A percentile compares a stretch with the other conserved stretches of the same genome.
phyloP scores from a whole-genome alignment of 2,113 vertebrate genomes.

The Eurypyga helias region DNA sequence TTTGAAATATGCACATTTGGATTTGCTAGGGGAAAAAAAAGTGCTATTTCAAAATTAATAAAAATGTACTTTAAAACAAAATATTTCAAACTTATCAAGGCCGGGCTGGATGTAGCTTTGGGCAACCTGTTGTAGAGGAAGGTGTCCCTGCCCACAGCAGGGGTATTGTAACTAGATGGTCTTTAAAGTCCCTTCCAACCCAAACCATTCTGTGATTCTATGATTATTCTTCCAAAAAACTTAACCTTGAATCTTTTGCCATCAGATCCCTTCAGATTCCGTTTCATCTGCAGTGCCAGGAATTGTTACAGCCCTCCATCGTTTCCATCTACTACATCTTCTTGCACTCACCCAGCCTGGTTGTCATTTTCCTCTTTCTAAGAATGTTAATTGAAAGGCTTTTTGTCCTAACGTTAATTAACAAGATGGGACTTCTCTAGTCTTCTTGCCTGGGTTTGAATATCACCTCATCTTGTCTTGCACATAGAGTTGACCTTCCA shows the following conservation, averaged over 20 bases:
- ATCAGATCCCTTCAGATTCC: neutral
- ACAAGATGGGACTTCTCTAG: neutral
- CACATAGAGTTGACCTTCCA: neutral
- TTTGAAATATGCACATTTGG: neutral
- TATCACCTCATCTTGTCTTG: neutral
- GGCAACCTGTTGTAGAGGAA: too few relatives aligned
- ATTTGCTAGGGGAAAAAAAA: rapidly evolving
- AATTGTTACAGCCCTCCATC: neutral
- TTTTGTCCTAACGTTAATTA: neutral
- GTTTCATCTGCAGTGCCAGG: neutral
- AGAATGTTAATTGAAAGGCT: rapidly evolving
- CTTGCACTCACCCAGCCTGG: neutral
- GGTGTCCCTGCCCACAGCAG: too few relatives aligned
- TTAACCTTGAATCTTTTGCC: neutral
- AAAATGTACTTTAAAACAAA: neutral
- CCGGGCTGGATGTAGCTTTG: too few relatives aligned
- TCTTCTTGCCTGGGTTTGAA: neutral
- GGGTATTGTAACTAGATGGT: too few relatives aligned
- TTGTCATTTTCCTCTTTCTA: neutral
- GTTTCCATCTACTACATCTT: neutral
- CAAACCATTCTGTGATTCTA: too few relatives aligned
- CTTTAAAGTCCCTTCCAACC: too few relatives aligned
- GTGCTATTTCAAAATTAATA: neutral
- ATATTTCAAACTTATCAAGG: neutral
- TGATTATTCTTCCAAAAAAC: neutral